Evolutionary conservation across 2,797 vertebrate species (phyloP).

Genomic region (Eleutherodactylus coqui): DNA sequence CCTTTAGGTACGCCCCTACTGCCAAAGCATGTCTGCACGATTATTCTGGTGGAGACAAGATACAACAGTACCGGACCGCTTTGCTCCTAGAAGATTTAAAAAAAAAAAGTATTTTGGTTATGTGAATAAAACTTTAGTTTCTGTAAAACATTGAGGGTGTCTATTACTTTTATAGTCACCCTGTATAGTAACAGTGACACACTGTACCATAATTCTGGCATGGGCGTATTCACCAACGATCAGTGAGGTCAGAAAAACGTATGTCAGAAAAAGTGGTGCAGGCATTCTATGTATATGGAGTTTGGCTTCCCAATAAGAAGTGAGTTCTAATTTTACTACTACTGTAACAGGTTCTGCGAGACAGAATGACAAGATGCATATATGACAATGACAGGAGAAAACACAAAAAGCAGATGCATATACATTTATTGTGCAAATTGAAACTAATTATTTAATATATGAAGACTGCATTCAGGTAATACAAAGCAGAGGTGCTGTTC

Average conservation of each 20-base stretch:
- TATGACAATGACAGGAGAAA: neutral
- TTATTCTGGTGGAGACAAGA: no score
- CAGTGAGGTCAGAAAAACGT: neutral
- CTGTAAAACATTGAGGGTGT: no score
- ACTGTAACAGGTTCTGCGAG: neutral
- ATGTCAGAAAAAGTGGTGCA: neutral
- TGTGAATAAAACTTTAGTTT: no score
- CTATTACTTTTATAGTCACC: no score
- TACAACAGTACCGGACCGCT: no score
- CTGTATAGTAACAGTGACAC: neutral
- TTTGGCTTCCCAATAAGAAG: neutral
- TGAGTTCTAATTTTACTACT: neutral
- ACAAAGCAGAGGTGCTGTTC: slow-evolving; percentile 76
- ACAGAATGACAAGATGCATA: no score
- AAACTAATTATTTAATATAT: no score
- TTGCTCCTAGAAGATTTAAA: no score
- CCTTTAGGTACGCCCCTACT: no score
- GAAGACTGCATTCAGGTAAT: neutral
- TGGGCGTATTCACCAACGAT: neutral
- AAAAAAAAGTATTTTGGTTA: no score
- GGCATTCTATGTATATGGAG: neutral
- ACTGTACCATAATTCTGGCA: neutral
- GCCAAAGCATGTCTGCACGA: no score
- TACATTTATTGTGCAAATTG: no score
- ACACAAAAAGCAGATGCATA: neutral